These are phyloP conservation scores for Drosophila imparisetae DNA, from an alignment of 2,888 invertebrate genomes.

Conservation along the genomic window DNA sequence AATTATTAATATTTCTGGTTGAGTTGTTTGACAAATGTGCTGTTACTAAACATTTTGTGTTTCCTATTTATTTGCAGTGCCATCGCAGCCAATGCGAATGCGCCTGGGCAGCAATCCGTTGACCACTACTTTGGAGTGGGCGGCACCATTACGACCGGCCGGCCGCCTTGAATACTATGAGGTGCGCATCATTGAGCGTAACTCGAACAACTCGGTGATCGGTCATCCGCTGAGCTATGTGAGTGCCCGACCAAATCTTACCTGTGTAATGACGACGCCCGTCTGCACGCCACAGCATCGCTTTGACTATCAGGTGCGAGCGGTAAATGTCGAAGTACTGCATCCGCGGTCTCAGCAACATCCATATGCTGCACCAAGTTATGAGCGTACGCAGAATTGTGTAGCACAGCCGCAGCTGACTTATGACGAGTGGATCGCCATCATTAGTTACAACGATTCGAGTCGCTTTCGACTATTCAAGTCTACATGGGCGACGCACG, in stretches of 20 bases:
- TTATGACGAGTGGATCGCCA: slow-evolving; percentile 8
- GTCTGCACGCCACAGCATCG: slow-evolving; percentile 48
- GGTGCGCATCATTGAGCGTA: slow-evolving; percentile 80
- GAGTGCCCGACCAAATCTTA: slow-evolving; percentile 41
- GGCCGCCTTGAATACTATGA: slow-evolving; percentile 87
- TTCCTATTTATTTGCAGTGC: slow-evolving; percentile 61
- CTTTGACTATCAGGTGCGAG: slow-evolving; percentile 74
- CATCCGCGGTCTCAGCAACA: background rate
- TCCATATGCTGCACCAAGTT: background rate
- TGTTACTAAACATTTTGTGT: background rate
- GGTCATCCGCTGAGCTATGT: slow-evolving; percentile 61
- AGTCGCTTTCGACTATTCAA: slow-evolving; percentile 60
- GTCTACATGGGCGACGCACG: slow-evolving; percentile 66
- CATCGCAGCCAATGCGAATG: slow-evolving; percentile 66
- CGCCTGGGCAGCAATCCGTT: slow-evolving; percentile 42
- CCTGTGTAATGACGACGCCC: slow-evolving; percentile 54
- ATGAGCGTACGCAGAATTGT: slow-evolving; percentile 4
- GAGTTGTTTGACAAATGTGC: background rate
- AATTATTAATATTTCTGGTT: background rate
- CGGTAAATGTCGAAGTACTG: slow-evolving; percentile 76
- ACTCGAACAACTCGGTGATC: slow-evolving; percentile 61
- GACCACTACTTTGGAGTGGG: slow-evolving; percentile 84
- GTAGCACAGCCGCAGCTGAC: slow-evolving; percentile 25
- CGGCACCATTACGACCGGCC: slow-evolving; percentile 85
- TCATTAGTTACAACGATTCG: slow-evolving; percentile 51